These are phyloP conservation scores for Drosophila repleta DNA, from an alignment of 1,140 invertebrate species.

Conservation along the genomic window DNA sequence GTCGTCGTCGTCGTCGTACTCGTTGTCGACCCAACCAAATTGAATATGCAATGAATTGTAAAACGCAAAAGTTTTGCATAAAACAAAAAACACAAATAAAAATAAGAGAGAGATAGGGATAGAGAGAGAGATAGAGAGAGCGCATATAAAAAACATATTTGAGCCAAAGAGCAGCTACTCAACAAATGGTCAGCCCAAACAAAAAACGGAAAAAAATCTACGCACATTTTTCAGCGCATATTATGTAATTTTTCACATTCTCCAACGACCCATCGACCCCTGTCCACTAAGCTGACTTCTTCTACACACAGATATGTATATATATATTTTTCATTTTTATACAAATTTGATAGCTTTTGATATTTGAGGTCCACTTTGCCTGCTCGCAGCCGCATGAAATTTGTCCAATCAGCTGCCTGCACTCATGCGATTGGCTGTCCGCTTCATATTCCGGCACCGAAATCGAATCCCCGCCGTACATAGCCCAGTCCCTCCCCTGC, in stretches of 20 bases:
- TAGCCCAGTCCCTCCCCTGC: constrained; percentile 24
- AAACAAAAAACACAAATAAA: constrained; percentile 42
- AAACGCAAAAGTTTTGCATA: constrained; percentile 81
- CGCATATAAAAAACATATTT: constrained; percentile 30
- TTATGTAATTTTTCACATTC: constrained; percentile 81
- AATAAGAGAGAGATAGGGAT: constrained; percentile 17
- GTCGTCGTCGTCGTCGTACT: constrained; percentile 12
- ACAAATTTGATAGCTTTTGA: not conserved
- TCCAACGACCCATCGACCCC: constrained; percentile 36
- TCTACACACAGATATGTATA: not conserved
- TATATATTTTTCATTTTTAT: not conserved
- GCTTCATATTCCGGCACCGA: constrained; percentile 55
- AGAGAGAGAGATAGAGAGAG: constrained; percentile 25
- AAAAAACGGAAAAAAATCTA: constrained; percentile 63
- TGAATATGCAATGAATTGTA: constrained; percentile 83
- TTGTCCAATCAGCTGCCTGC: constrained; percentile 79
- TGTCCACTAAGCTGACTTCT: constrained; percentile 34
- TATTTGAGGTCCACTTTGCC: constrained; percentile 8
- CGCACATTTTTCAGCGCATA: constrained; percentile 80
- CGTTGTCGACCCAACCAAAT: constrained; percentile 61
- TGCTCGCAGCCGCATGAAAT: constrained; percentile 44
- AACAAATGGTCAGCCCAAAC: constrained; percentile 59
- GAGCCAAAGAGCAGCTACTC: constrained; percentile 28
- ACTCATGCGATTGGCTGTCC: constrained; percentile 69
- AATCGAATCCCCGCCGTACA: constrained; percentile 57